phyloP scores from a whole-genome alignment of 2,113 vertebrate genomes.

The Siphamia tubifer region DNA sequence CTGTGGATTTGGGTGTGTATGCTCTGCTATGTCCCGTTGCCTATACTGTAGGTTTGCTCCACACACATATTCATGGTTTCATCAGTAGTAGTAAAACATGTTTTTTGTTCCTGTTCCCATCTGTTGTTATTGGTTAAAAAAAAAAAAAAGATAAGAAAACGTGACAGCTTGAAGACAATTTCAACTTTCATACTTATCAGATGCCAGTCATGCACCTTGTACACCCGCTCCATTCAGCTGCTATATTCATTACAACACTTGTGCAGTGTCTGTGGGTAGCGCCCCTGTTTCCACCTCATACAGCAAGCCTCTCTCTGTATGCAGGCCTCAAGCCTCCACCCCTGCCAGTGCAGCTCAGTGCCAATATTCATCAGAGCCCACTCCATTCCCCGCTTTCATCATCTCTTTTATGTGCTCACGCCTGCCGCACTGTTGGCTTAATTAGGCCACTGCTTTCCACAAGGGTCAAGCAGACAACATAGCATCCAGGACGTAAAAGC shows the following conservation, averaged over 20 bases:
- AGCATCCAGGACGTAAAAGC: slow-evolving; percentile 37
- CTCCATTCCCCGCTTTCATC: slow-evolving; percentile 73
- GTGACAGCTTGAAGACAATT: background rate
- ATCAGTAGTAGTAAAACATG: no score
- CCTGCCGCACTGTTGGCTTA: slow-evolving; percentile 70
- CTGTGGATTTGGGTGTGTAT: background rate
- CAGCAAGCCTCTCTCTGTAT: slow-evolving; percentile 53
- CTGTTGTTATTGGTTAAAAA: background rate
- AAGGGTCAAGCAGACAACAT: slow-evolving; percentile 69
- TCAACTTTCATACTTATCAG: background rate
- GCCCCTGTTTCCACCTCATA: slow-evolving; percentile 18
- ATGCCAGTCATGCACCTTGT: background rate
- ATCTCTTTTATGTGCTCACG: slow-evolving; percentile 77
- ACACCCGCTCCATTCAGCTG: background rate
- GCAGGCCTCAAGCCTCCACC: slow-evolving; percentile 62
- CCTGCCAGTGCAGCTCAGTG: slow-evolving; percentile 71
- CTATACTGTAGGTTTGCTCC: background rate
- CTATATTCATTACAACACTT: slow-evolving; percentile 13
- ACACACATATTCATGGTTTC: background rate
- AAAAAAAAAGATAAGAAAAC: background rate
- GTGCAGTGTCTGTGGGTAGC: background rate
- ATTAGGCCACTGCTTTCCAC: slow-evolving; percentile 74
- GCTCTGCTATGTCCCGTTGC: background rate
- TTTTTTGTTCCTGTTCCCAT: background rate
- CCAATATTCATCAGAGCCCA: slow-evolving; percentile 77